Percentiles rank a stretch among this genome's conserved stretches.
Evolutionary conservation across 2,888 invertebrate species (phyloP).

Genomic region (Eupithecia subfuscata): DNA sequence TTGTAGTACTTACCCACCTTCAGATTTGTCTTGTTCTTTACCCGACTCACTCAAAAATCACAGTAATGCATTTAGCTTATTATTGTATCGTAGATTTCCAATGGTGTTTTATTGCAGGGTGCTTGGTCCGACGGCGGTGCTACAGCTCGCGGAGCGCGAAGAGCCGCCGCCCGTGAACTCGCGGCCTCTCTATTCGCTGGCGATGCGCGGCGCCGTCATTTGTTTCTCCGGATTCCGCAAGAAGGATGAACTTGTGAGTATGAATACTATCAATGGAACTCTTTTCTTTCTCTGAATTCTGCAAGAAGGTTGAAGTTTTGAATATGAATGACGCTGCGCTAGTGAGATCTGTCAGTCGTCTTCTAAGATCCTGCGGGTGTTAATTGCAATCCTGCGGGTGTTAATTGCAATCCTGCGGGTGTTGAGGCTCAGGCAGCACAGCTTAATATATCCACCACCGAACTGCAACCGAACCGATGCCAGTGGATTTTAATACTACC

Average conservation of each 20-base stretch:
- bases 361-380: background rate
- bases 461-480: background rate
- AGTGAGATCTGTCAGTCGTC: background rate
- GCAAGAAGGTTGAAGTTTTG: background rate
- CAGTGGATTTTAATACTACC: background rate
- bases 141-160: slow-evolving; percentile 89
- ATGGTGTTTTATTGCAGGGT: slow-evolving; percentile 72
- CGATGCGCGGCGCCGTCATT: slow-evolving; percentile 94
- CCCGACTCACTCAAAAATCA: too few species aligned
- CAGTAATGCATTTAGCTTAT: too few species aligned
- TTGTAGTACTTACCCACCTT: too few species aligned
- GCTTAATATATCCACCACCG: background rate
- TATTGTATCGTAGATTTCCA: background rate
- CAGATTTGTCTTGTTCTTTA: background rate
- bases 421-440: background rate
- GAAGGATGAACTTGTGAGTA: slow-evolving; percentile 93
- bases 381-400: background rate
- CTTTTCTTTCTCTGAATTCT: background rate
- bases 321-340: background rate
- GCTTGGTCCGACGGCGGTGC: slow-evolving; percentile 91
- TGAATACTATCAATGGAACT: background rate
- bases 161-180: slow-evolving; percentile 88
- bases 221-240: slow-evolving; percentile 97
- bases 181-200: slow-evolving; percentile 93
- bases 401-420: background rate